A percentile compares a stretch with the other conserved stretches of the same genome.
Evolutionary conservation across 2,113 vertebrate genomes (phyloP).

Genomic region (Poicephalus gulielmi): DNA sequence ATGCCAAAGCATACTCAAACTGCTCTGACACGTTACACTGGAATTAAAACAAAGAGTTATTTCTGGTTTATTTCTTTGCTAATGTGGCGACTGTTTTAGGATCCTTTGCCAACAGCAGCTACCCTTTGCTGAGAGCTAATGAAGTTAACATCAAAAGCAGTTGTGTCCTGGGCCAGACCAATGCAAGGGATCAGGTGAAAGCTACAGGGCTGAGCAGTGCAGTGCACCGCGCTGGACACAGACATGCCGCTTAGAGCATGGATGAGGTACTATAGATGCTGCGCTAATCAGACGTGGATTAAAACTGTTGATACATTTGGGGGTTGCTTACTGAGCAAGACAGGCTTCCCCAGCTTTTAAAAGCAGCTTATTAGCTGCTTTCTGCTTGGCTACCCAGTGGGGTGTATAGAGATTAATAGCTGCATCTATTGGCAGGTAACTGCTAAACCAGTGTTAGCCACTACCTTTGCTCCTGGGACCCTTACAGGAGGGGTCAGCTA

Average conservation of each 20-base stretch:
- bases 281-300: not conserved
- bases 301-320: not conserved
- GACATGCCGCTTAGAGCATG: not conserved
- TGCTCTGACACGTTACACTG: not conserved
- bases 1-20: conserved; percentile 29
- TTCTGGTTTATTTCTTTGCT: conserved; percentile 35
- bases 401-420: not conserved
- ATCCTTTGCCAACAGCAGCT: conserved; percentile 3
- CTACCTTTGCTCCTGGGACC: rapidly evolving
- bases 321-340: not conserved
- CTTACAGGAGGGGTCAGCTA: not conserved
- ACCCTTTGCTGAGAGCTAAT: not conserved
- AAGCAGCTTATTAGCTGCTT: not conserved
- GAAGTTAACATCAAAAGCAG: conserved; percentile 18
- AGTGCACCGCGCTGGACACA: not conserved
- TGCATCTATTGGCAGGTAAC: not conserved
- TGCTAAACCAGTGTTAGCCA: not conserved
- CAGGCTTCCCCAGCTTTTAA: not conserved
- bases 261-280: not conserved
- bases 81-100: not conserved
- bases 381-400: not conserved
- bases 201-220: not conserved
- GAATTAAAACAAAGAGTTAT: conserved; percentile 52
- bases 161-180: not conserved
- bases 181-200: not conserved